Evolutionary conservation across 2,888 invertebrate species (phyloP), one percentile per base, ranked within the genome.

Genomic region (Xestobium rufovillosum): DNA sequence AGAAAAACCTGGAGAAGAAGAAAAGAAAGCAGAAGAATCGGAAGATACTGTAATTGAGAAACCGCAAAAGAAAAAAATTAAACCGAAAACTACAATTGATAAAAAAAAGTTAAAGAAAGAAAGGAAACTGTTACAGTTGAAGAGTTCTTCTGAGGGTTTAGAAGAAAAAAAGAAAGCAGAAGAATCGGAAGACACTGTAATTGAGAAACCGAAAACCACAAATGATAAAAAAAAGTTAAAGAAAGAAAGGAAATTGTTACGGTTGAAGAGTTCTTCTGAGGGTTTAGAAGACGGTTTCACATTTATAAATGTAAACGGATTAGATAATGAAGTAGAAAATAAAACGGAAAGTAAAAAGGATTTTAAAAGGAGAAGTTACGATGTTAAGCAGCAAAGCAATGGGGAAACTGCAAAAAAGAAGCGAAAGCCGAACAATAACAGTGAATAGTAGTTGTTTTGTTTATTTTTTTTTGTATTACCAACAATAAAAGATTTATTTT

Each of bases 101-200:
- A 38, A 42, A 44, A 25, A 26, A 35, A 64, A 67, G 45, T 49
- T 67, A 34, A 45, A 37, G 33, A 44, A 41, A 39, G 45, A 36
- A 52, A 56, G 46, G 47, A 49, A 40, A 48, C 51, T 61, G 40
- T 49, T 69, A 36, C 59, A 71, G 29, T 53, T 67, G 15, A 56
- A 66, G 39, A 63, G 66, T 39, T 61, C 69, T 45, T 67, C 68
- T 0, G 61, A 71, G 50, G 71, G 71, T 25, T 56, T 70, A 2
- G 54, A 59, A 36, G 38, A 47, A 50, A 47, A 19, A 64, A 60
- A 41, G 60, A 59, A 42, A 60, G n/a, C n/a, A 57, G 36, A 55
- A 53, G 30, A 65, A 61, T 41, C n/a, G n/a, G n/a, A n/a, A n/a
- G n/a, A n/a, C n/a, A n/a, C n/a, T n/a, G n/a, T n/a, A n/a, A n/a